These are phyloP conservation scores for Mesorhabditis belari DNA, from an alignment of 2,888 invertebrate genomes.

Conservation along the genomic window DNA sequence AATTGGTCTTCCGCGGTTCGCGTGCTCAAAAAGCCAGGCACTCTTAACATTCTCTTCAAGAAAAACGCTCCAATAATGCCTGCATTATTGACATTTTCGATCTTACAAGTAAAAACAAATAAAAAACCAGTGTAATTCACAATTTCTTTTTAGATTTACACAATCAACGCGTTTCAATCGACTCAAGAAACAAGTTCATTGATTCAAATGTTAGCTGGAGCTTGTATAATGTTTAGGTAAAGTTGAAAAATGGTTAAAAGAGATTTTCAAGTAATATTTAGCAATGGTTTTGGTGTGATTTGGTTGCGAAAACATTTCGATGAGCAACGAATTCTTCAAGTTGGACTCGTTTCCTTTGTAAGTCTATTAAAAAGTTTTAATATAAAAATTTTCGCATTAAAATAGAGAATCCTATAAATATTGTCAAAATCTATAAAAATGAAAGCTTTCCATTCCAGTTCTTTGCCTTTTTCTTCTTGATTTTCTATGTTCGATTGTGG, in stretches of 20 bases:
- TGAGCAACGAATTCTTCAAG: conserved; percentile 28
- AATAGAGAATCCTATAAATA: neutral
- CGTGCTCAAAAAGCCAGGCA: conserved; percentile 25
- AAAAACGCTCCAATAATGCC: conserved; percentile 34
- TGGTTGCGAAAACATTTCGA: conserved; percentile 30
- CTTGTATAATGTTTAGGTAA: conserved; percentile 3
- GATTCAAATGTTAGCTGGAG: conserved; percentile 34
- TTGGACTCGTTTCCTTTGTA: conserved; percentile 29
- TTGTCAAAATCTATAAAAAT: neutral
- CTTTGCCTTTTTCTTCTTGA: conserved; percentile 21
- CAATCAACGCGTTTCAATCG: conserved; percentile 35
- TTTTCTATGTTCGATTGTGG: conserved; percentile 24
- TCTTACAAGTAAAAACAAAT: conserved; percentile 20
- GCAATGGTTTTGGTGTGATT: conserved; percentile 38
- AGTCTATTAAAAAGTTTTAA: conserved; percentile 5
- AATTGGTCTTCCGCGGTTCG: conserved; percentile 6
- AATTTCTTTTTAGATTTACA: conserved; percentile 29
- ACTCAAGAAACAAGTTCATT: conserved; percentile 23
- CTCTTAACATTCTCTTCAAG: conserved; percentile 27
- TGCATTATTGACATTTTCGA: conserved; percentile 24
- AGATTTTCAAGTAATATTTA: conserved; percentile 21
- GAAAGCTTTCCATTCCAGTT: neutral
- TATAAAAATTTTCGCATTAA: neutral
- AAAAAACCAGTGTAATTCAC: neutral
- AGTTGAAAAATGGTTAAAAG: neutral